Evolutionary conservation across 2,888 invertebrate genomes (phyloP).

Genomic region (Polylopha cassiicola): DNA sequence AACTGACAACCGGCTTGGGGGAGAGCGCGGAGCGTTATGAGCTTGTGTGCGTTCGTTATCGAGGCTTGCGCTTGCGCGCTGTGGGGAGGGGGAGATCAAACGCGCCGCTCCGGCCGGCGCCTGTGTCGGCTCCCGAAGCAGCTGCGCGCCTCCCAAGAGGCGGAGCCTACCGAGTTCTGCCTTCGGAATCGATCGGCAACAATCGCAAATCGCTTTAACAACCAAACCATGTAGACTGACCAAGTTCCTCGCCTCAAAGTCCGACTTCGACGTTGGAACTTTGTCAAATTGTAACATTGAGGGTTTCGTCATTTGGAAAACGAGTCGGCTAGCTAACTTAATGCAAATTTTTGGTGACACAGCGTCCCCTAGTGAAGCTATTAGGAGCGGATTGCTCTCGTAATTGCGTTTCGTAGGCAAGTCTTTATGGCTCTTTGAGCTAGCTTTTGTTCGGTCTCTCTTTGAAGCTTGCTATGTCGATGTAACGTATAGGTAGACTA

Average conservation of each 20-base stretch:
- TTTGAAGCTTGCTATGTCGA: constrained; percentile 55
- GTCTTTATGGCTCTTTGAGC: constrained; percentile 52
- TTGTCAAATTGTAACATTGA: constrained; percentile 36
- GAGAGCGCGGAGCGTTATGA: constrained; percentile 73
- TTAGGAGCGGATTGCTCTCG: constrained; percentile 67
- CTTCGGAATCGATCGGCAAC: constrained; percentile 68
- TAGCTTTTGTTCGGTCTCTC: constrained; percentile 51
- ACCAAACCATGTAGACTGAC: constrained; percentile 31
- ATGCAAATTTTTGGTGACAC: constrained; percentile 73
- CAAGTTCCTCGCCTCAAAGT: constrained; percentile 38
- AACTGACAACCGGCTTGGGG: constrained; percentile 69
- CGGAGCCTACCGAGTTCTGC: constrained; percentile 67
- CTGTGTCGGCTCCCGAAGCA: constrained; percentile 71
- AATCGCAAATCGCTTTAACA: constrained; percentile 57
- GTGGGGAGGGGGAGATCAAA: constrained; percentile 63
- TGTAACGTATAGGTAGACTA: constrained; percentile 33
- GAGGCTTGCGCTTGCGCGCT: constrained; percentile 52
- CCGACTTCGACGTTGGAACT: constrained; percentile 34
- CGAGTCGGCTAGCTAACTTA: constrained; percentile 36
- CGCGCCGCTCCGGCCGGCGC: constrained; percentile 62
- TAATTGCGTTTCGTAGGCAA: constrained; percentile 74
- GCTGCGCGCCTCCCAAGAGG: constrained; percentile 69
- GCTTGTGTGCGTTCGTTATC: constrained; percentile 71
- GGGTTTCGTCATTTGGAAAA: constrained; percentile 41
- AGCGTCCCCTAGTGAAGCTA: constrained; percentile 58